Base-by-base conservation (phyloP, 2,797 vertebrate genomes). In the Petrocephalus schoutedeni region DNA sequence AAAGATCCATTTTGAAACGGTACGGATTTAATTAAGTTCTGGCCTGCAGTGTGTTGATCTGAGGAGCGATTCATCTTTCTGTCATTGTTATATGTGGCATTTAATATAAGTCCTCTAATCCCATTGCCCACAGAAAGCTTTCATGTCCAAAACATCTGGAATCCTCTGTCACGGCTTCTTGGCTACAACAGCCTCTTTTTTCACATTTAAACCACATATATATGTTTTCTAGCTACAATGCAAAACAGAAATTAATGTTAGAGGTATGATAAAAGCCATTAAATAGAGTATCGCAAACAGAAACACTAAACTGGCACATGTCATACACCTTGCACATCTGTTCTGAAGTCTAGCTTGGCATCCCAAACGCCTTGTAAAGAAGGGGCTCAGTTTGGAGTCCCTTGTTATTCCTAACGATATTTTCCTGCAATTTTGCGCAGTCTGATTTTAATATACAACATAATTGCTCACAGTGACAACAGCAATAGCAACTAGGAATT, bases 61-160 rank as follows among this genome's bases (percentile, higher is more conserved):
- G 64, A 41, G 0, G 89, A 92, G 23, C 58, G 90, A 92, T 94
- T 94, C 94, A 95, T 95, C 56, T 82, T 80, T 58, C 56, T 58
- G 53, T 86, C 84, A 36, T 58, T 83, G 80, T 21, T 51, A 16
- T 57, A 16, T 86, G 54, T 86, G 14, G 6, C 21, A 58, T n/a
- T 58, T 58, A 58, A 71, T n/a, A 57, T 57, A 28, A 28, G 14
- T 41, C 54, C 14, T 45, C 51, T 41, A 49, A 41, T 36, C 51
- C 59, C 58, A 85, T 86, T 16, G 61, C 53, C 10, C 28, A 71
- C 28, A 56, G 87, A 19, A 83, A 86, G 36, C 36, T 41, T 61
- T 49, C 64, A 59, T n/a, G 67, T 56, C 45, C 54, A 59, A 32
- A 77, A 86, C 49, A 54, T 41, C 21, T 21, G 32, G 57, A 10